Evolutionary conservation across 2,797 vertebrate species (phyloP), one percentile per base, ranked within the genome.

Genomic region (Helicolenus hilgendorfi): DNA sequence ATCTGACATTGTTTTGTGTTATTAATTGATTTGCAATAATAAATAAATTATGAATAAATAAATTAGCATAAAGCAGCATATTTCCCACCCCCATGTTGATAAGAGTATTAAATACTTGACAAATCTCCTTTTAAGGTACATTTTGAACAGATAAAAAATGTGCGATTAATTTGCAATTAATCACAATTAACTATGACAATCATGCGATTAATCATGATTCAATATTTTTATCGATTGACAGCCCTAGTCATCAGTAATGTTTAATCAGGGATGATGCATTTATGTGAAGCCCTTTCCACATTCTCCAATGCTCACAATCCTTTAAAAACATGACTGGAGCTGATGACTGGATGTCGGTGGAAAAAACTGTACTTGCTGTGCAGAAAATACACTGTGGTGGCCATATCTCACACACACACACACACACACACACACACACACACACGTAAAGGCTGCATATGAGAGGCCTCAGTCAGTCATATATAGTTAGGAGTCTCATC

Each of bases 401-500:
- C 18, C 81, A 62, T 75, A 83, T 86, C 69, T 33, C 45, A 5
- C 65, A n/a, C 58, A 27, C 33, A n/a, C 60, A 41, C 63, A 31
- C 75, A 79, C 77, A 68, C 53, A 78, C 41, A 33, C 45, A 82
- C 58, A 45, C 64, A 49, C 72, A 68, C 83, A 86, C 83, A 73
- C 69, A 49, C 38, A 41, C 68, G 1, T 18, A 45, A 11, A 70
- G 2, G 26, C 71, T 27, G 78, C 72, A 85, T 76, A 59, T 70
- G 85, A 91, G 85, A 71, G 81, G 68, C 88, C 84, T 73, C 81
- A 84, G 89, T 88, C 89, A 92, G 93, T 96, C 94, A 93, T 88
- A 92, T 77, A 31, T 60, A 85, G 86, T 96, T 95, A 95, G 83
- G 71, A 64, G 86, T 84, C 92, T 96, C 95, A 96, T 96, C 96